Evolutionary conservation across 2,113 vertebrate genomes (phyloP).

Genomic region (Pygoscelis antarcticus): DNA sequence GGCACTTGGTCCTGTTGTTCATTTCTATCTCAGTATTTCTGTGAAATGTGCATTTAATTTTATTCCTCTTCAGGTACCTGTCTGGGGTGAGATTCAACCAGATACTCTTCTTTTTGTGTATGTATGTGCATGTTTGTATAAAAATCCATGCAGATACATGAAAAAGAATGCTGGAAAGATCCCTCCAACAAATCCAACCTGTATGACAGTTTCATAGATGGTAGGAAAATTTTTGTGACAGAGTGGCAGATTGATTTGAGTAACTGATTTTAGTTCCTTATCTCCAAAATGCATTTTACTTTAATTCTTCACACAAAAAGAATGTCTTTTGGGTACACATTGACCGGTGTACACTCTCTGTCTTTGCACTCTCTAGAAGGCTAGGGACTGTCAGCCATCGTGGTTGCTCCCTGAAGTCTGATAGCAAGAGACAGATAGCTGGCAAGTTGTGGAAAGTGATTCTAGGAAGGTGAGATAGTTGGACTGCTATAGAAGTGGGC

Average conservation of each 20-base stretch:
- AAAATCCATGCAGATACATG: not conserved
- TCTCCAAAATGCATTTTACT: not conserved
- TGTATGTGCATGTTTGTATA: not conserved
- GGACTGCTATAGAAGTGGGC: not conserved
- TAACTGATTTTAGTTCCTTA: not conserved
- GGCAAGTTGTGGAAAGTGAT: not conserved
- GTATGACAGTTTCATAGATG: not conserved
- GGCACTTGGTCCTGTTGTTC: not conserved
- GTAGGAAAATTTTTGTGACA: not conserved
- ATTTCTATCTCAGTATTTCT: not conserved
- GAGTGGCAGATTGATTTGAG: not conserved
- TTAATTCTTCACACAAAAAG: not conserved
- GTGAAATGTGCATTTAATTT: not conserved
- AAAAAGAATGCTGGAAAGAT: not conserved
- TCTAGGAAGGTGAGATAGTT: conserved; percentile 23
- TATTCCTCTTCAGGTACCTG: not conserved
- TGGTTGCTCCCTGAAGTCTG: not conserved
- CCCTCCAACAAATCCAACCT: not conserved
- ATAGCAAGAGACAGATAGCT: not conserved
- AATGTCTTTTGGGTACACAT: not conserved
- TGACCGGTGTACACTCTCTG: not conserved
- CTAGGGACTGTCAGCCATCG: not conserved
- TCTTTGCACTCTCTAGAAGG: not conserved
- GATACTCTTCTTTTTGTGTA: not conserved
- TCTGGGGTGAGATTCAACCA: not conserved